Base-by-base conservation (phyloP, 1,140 invertebrate species). In the Mylabris phalerata region DNA sequence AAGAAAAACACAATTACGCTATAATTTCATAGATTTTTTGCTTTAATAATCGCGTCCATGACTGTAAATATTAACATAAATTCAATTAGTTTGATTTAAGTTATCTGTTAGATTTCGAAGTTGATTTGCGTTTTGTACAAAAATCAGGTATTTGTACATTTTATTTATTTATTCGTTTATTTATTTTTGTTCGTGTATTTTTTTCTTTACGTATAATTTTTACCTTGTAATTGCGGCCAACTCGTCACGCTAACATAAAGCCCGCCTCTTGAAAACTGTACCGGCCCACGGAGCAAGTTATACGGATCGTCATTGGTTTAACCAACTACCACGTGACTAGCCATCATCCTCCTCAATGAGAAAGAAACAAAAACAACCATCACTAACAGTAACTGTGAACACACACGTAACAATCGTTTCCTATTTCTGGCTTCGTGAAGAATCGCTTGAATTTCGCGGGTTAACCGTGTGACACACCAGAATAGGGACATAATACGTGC, bases 361-460 rank as follows among this genome's bases (percentile, higher is more conserved):
- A 72, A 73, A 71, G 72, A 73, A 74, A 73, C 71, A 73, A 73
- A 74, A 73, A 73, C 73, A 74, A 74, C 68, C 67, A 59, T 66
- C 67, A 63, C 69, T 68, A 70, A 71, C 71, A 73, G 70, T 73
- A 70, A 71, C 70, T 70, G 67, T 64, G 67, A 67, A 67, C 67
- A 65, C 61, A 70, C 71, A 71, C 68, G 69, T 69, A 72, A 73
- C 71, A 72, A 72, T 69, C 70, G 70, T 68, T 71, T 71, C 65
- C 67, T 69, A 70, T 71, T 72, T 71, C 68, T 69, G 63, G 66
- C 54, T 55, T 39, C 63, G 47, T 46, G 63, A 61, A 62, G 66
- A 48, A 63, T 52, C 57, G 64, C 59, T 60, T 54, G 57, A 66
- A 57, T 62, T 62, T 65, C 60, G 60, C 67, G 61, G 61, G 49